Conservation (phyloP, 2,113 vertebrate species). For the Crotalus horridus region DNA sequence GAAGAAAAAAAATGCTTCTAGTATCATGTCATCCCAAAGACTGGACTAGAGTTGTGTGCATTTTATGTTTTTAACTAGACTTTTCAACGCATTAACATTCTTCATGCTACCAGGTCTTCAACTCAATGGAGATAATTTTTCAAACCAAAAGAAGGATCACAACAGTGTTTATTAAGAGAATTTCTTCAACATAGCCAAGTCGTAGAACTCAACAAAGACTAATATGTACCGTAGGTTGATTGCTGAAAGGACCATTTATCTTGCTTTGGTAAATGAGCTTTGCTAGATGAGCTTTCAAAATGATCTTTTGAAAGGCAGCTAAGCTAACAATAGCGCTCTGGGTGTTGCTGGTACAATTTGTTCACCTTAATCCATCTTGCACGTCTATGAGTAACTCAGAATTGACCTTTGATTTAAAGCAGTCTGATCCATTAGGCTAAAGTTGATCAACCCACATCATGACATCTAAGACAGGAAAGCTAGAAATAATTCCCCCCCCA, state of each 20-base stretch:
- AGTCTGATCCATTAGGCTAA: background rate
- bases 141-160: background rate
- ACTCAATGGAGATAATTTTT: background rate
- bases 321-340: slow-evolving; percentile 3
- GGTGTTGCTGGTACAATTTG: background rate
- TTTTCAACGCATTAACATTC: background rate
- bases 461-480: background rate
- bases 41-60: background rate
- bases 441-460: background rate
- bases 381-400: background rate
- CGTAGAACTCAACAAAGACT: background rate
- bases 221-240: background rate
- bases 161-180: background rate
- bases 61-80: background rate
- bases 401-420: slow-evolving; percentile 10
- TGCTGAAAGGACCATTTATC: slow-evolving; percentile 18
- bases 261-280: slow-evolving; percentile 20
- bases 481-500: too few species aligned
- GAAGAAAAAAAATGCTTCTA: too few species aligned
- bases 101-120: background rate
- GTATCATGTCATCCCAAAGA: too few species aligned
- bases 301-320: background rate
- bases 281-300: background rate
- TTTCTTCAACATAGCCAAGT: background rate
- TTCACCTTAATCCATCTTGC: background rate